Base-by-base conservation (phyloP, 2,888 invertebrate genomes). In the Operophtera brumata region DNA sequence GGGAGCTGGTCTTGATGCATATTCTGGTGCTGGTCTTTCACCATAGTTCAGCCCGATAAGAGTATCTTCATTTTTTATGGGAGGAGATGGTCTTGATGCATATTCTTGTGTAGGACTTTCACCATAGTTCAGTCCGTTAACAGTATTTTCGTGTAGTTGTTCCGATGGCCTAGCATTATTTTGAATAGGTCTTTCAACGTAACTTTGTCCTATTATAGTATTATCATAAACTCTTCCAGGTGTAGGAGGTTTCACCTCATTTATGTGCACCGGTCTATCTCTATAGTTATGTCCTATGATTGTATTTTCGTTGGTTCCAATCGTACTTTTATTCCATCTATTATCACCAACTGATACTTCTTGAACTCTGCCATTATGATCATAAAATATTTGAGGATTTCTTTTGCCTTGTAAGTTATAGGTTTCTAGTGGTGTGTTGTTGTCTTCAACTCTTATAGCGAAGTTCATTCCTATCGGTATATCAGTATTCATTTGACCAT, bases 381-480 rank as follows among this genome's bases (percentile, higher is more conserved):
- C 62, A 53, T 78, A 78, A 35, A 69, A 62, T 34, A 72, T 64
- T 13, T 57, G 61, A 12, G 77, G 71, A 35, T 76, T 78, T 54
- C 58, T 66, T 54, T 77, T 75, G 1, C 71, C 79, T 57, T 86
- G 80, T 48, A 78, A 63, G 57, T 79, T 78, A 42, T 78, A 81
- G 9, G 69, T 77, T 61, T 85, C 82, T 53, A 77, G 72, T 43
- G 78, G 75, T 25, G 75, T 67, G n/a, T 76, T 69, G 59, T 78
- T 81, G 67, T 85, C 90, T 75, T 90, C 86, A 2, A 91, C 90
- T 69, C 76, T 78, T 12, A 91, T 90, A 34, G 91, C 91, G 66
- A 91, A 84, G 59, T 91, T 91, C 0, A 90, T 90, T 42, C 88
- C 86, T 52, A 91, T 89, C 8, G 91, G 90, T 63, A 91, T 90